These are phyloP conservation scores for Epinotia demarniana DNA, from an alignment of 2,888 invertebrate genomes.

Conservation along the genomic window DNA sequence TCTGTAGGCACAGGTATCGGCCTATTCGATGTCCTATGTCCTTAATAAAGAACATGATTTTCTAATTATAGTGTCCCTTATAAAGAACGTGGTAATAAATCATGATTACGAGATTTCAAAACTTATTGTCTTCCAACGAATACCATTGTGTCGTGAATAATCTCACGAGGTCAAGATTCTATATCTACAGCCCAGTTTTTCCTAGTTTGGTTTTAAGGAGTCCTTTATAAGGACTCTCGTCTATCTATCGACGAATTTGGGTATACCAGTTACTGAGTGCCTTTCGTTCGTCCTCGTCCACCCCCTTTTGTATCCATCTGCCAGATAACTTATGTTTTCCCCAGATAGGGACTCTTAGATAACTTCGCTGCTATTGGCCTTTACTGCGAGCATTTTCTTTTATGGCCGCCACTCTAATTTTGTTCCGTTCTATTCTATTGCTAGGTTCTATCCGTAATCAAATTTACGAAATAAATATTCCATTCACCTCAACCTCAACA, in stretches of 20 bases:
- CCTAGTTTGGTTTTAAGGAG: neutral
- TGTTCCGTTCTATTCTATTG: constrained; percentile 4
- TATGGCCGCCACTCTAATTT: constrained; percentile 38
- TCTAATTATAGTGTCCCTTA: too few relatives aligned
- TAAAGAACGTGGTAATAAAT: too few relatives aligned
- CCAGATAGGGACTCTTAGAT: constrained; percentile 21
- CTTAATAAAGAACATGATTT: too few relatives aligned
- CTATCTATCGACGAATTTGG: neutral
- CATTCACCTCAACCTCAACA: neutral
- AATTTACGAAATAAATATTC: constrained; percentile 9
- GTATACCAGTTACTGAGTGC: neutral
- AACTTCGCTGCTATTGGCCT: constrained; percentile 12
- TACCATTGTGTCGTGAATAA: too few relatives aligned
- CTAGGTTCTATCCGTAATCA: neutral
- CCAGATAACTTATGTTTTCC: constrained; percentile 24
- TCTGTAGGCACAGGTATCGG: too few relatives aligned
- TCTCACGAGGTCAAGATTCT: too few relatives aligned
- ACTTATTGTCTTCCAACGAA: too few relatives aligned
- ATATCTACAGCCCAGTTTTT: too few relatives aligned
- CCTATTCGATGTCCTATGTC: too few relatives aligned
- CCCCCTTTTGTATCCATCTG: constrained; percentile 22
- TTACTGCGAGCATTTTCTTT: constrained; percentile 29
- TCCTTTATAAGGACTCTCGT: neutral
- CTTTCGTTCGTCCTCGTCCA: neutral
- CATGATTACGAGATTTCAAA: too few relatives aligned